Evolutionary conservation across 2,888 invertebrate genomes (phyloP).

Genomic region (Caenorhabditis sp.): DNA sequence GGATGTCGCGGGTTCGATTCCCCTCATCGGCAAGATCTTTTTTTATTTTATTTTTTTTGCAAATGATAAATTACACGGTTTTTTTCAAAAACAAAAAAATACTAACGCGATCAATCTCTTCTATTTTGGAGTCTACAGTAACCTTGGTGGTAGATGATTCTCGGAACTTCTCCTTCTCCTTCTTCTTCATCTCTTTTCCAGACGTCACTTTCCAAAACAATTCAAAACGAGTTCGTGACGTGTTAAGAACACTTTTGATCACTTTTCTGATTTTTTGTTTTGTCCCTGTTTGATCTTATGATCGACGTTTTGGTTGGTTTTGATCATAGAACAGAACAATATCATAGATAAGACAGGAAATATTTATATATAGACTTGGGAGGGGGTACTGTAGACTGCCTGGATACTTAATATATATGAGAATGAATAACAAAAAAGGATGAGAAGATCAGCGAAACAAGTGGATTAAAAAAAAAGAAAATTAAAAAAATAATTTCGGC

Average conservation of each 20-base stretch:
- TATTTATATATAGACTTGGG: background rate
- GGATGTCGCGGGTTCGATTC: too few relatives aligned
- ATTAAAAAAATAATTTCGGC: too few relatives aligned
- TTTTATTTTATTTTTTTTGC: too few relatives aligned
- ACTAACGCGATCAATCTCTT: background rate
- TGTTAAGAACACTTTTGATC: background rate
- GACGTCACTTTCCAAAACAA: background rate
- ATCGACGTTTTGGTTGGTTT: background rate
- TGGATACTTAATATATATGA: too few relatives aligned
- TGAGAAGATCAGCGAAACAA: too few relatives aligned
- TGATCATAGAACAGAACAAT: background rate
- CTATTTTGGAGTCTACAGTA: background rate
- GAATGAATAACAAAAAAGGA: too few relatives aligned
- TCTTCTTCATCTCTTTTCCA: too few relatives aligned
- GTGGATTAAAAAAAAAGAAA: too few relatives aligned
- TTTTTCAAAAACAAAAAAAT: background rate
- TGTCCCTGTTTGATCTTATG: background rate
- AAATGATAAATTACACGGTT: too few relatives aligned
- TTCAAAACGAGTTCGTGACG: background rate
- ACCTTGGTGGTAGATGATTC: background rate
- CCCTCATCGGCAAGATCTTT: too few relatives aligned
- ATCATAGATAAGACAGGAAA: too few relatives aligned
- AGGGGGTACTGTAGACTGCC: background rate
- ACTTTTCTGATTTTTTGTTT: background rate
- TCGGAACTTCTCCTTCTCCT: too few relatives aligned